Base-by-base conservation (phyloP, 2,797 vertebrate genomes). In the Syngnathus acus region DNA sequence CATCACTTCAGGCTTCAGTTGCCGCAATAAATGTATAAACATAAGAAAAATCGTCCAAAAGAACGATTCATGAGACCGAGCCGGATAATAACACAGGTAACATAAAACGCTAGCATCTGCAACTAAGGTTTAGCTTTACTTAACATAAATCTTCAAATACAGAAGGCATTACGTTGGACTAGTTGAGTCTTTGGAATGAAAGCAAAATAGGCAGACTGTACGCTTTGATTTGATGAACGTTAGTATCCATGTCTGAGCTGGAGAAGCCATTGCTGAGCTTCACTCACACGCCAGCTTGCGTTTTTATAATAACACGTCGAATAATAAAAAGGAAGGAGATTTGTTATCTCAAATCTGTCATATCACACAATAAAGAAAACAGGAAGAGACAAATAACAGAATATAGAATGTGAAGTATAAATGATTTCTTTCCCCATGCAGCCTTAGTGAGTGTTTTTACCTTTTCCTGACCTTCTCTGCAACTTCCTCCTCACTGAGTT, bases 201-300 rank as follows among this genome's bases (percentile, higher is more conserved):
- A 48, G 62, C 38, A 19, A 61, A 61, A 42, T 13, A n/a, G 19
- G 39, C 39, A 58, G 26, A 32, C 32, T 1, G 6, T 58, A 32
- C 26, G 37, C 42, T 63, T 43, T 62, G 60, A 62, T 50, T 32
- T n/a, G 62, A 51, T 38, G 43, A 38, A 74, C 14, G 60, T 63
- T 68, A 51, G 80, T 37, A 69, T 59, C 83, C 73, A 70, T 63
- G 69, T 76, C 70, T 61, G 79, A 84, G 76, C 77, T 78, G 76
- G 69, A 65, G 78, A 85, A 88, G 73, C 78, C 74, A 88, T 79
- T 40, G 67, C 69, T 65, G 47, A 71, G 73, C 59, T 78, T 67
- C 21, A 61, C 79, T 81, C 77, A 68, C 77, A 80, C 47, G 61
- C 77, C 82, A 83, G 79, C 84, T 82, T 74, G 72, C 77, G 72